These are phyloP conservation scores for Cerastoderma edule DNA, from an alignment of 2,888 invertebrate species.

Conservation along the genomic window DNA sequence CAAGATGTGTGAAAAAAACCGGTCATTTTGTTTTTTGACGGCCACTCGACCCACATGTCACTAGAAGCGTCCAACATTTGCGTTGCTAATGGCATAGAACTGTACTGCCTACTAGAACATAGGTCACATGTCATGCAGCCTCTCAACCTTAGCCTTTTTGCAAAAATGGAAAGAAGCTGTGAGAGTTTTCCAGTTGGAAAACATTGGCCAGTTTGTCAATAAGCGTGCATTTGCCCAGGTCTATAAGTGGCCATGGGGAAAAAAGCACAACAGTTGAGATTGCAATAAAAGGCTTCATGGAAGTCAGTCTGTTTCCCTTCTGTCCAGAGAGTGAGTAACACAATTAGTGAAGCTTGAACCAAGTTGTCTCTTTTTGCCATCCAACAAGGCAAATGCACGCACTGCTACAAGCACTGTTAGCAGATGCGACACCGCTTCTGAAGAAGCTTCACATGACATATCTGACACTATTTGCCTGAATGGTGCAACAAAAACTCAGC, in stretches of 20 bases:
- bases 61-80: constrained; percentile 41
- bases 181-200: constrained; percentile 33
- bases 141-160: constrained; percentile 50
- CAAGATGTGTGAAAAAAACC: neutral
- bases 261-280: constrained; percentile 39
- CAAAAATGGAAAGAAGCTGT: constrained; percentile 44
- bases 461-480: neutral
- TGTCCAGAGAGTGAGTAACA: neutral
- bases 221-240: constrained; percentile 46
- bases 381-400: neutral
- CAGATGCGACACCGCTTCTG: neutral
- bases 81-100: constrained; percentile 31
- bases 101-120: constrained; percentile 55
- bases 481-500: neutral
- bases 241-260: constrained; percentile 42
- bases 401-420: neutral
- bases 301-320: constrained; percentile 38
- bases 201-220: constrained; percentile 40
- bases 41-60: constrained; percentile 51
- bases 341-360: constrained; percentile 36
- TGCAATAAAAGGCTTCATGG: constrained; percentile 41
- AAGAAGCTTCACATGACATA: neutral
- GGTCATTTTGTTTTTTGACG: no score
- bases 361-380: constrained; percentile 15
- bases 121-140: constrained; percentile 56